Evolutionary conservation across 2,113 vertebrate species (phyloP), one percentile per base, ranked within the genome.

Genomic region (Xiphophorus couchianus): DNA sequence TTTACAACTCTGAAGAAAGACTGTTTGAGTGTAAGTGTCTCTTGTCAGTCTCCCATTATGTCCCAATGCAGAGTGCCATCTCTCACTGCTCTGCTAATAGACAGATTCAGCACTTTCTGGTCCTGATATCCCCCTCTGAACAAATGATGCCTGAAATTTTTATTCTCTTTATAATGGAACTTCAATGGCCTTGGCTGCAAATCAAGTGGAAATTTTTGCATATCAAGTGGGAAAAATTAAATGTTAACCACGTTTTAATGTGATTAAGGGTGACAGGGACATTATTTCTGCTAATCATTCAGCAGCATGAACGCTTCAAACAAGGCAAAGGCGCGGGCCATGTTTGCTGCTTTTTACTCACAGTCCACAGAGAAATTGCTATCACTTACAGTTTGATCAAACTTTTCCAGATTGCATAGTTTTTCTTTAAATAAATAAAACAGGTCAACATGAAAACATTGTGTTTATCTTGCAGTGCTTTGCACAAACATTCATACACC

Each of bases 281-380:
- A 99, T 99, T 99, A 99, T 98, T 99, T 98, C 98, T 98, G 98
- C 98, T 99, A 99, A 98, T 99, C 98, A 98, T 95, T 99, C 97
- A 98, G 86, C 79, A 76, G 95, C 94, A 95, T 96, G 96, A 97
- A 95, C 93, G 95, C 95, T 54, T 97, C 96, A 96, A 96, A 96
- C 94, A 96, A 96, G 96, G 95, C 95, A 93, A 94, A 94, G 83
- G 92, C 95, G 93, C 93, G 93, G 92, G 94, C 90, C 91, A 80
- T 87, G 80, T 95, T 96, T 94, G 93, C 51, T 94, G 94, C 93
- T 78, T 94, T 93, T 83, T 74, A 77, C 89, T 90, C 88, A 94
- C 37, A 51, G 39, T 13, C 60, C 61, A 70, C 54, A 67, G 64
- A 42, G 30, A 66, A 62, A 69, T 67, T 84, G 73, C 73, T 48